Base-by-base conservation (phyloP, 1,140 invertebrate species). In the Bathynomus jamesi region DNA sequence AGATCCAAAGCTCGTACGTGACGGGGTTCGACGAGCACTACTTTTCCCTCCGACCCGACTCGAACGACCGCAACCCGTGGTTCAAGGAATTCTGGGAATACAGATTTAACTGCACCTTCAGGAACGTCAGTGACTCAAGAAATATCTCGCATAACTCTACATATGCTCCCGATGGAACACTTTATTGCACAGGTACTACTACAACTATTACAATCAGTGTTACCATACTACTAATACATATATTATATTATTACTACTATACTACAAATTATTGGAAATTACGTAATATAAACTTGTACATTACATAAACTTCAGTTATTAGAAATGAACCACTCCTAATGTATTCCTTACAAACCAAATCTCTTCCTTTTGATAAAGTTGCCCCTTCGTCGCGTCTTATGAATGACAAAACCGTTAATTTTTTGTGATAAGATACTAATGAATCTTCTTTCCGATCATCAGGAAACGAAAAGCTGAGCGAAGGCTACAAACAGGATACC, bases 1-100 rank as follows among this genome's bases (percentile, higher is more conserved):
- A 88, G 75, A 90, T 92, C 46, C 86, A 90, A 78, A 91, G 90
- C 3, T 88, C 89, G 0, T 86, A 87, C 73, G 86, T 91, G 4
- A 78, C 81, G 4, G 82, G 84, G 63, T 92, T 92, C 79, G 88
- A 91, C 78, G 79, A 85, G 2, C 87, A 91, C 79, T 92, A 91
- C 80, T 87, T 87, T 73, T 81, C 83, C 0, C 82, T 92, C 30
- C 85, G 86, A 21, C 75, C 77, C 0, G 40, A 71, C 7, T 84
- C 84, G 28, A 89, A 90, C 78, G 86, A 83, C 32, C 78, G 86
- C 5, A 87, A 89, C 80, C 81, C 87, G 4, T 91, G 90, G 90
- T 89, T 90, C 74, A 82, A 83, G 27, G 88, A 90, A 79, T 87
- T 89, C 76, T 91, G 90, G 90, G 83, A 86, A 60, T 85, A 86